Percentiles rank a stretch among this genome's conserved stretches.
phyloP scores from a whole-genome alignment of 2,888 invertebrate genomes.

The Teleogryllus oceanicus region DNA sequence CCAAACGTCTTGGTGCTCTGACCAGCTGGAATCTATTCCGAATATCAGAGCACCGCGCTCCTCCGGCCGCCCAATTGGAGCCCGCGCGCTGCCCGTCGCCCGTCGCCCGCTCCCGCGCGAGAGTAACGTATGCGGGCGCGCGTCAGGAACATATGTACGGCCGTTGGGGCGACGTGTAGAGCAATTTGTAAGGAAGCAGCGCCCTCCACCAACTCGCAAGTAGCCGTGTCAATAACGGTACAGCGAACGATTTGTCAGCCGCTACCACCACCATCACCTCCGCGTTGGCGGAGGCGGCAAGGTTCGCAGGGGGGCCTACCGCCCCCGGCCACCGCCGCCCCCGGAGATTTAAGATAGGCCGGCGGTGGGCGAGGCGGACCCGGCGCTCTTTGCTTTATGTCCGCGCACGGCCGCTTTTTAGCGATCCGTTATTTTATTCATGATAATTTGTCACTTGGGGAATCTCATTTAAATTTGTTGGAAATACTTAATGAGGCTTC shows the following conservation, averaged over 20 bases:
- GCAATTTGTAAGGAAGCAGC: slow-evolving; percentile 18
- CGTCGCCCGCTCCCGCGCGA: too few relatives aligned
- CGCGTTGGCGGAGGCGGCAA: neutral
- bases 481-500: slow-evolving; percentile 9
- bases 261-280: neutral
- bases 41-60: too few relatives aligned
- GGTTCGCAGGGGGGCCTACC: neutral
- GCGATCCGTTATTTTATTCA: slow-evolving; percentile 11
- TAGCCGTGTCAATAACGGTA: slow-evolving; percentile 1
- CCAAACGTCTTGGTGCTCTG: too few relatives aligned
- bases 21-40: too few relatives aligned
- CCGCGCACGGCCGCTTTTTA: slow-evolving; percentile 6
- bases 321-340: neutral
- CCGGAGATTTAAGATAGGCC: neutral
- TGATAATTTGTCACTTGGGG: neutral
- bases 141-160: neutral
- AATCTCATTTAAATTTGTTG: slow-evolving; percentile 18
- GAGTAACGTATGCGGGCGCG: neutral
- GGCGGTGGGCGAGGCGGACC: neutral
- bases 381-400: neutral
- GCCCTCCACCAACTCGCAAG: neutral
- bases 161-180: slow-evolving; percentile 18
- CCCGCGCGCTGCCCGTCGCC: too few relatives aligned
- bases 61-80: too few relatives aligned
- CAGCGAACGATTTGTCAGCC: neutral